Evolutionary conservation across 2,113 vertebrate species (phyloP), one percentile per base, ranked within the genome.

Genomic region (Neodontobutis hainanensis): DNA sequence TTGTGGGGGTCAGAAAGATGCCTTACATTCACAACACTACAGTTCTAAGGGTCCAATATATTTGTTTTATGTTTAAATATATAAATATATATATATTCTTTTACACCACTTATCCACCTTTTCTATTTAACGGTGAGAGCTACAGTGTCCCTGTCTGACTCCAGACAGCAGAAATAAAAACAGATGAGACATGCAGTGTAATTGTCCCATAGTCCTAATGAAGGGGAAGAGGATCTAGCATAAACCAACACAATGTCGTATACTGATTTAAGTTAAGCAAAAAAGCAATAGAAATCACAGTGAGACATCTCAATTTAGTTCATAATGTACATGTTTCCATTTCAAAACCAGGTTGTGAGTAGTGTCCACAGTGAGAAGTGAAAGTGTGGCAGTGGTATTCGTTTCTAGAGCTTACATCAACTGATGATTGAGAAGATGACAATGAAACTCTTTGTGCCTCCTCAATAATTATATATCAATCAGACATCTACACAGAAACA

Each of bases 221-320:
- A 52, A 53, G 73, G 35, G 51, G n/a, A 65, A 53, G 70, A 50
- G 50, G n/a, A 34, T 74, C 52, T 53, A 58, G 14, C 35, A 27
- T 32, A 66, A 40, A 68, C 45, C 53, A 56, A 14, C 44, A 16
- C 46, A 42, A 27, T 55, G 3, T 46, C 44, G 4, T 51, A 35
- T 62, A 35, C 0, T 43, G 61, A 50, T 45, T 9, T 0, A 65
- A 64, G 15, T 0, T 0, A 70, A 79, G 16, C 10, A 11, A 61
- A 71, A 73, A 74, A 70, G 19, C 11, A n/a, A 15, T 27, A 27
- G 52, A 43, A 57, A 68, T 85, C 77, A 84, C 79, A 85, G 82
- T 84, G 72, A 76, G 60, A 88, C 58, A 76, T 76, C 75, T 87
- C 56, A 58, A 61, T 79, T 62, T 11, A 71, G 57, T 61, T 34